Evolutionary conservation across 2,113 vertebrate species (phyloP), one percentile per base, ranked within the genome.

Genomic region (Centropus unirufus): DNA sequence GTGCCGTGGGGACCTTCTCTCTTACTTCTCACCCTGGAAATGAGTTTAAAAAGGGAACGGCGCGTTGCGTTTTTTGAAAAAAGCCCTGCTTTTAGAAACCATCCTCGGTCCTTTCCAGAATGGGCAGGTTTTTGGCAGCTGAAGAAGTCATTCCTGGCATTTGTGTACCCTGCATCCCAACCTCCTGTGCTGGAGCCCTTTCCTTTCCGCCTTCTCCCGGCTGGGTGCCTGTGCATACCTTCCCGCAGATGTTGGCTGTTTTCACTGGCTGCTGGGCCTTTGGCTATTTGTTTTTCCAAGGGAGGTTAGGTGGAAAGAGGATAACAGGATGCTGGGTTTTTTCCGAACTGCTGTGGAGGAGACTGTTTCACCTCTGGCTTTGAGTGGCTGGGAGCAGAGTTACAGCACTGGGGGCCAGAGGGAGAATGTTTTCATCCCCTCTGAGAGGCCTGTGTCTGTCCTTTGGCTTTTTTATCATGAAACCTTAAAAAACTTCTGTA

Each of bases 211-310:
- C 69, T 12, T 6, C 40, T 24, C 79, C 49, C 55, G 0, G 76
- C 89, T 58, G 72, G 67, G 83, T 93, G 94, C 90, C 9, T 42
- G 82, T 14, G 3, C 2, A 5, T 62, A 52, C 83, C 79, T 76
- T 61, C 79, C 92, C 49, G 62, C 94, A 96, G 76, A 79, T 83
- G 79, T 47, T 64, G 90, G 47, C 93, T 93, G 72, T 93, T 97
- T 88, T 64, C 83, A 16, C 92, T 93, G 92, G 83, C 92, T 77
- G 75, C 79, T 66, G 82, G 72, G 61, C 96, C 96, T 89, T 74
- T 46, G 96, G 93, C 32, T 90, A 21, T 95, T 97, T 97, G 91
- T 95, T 96, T 97, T 94, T 96, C 91, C 94, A 93, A 20, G 83
- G 59, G 90, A 96, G 72, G 42, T 89, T 90, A 89, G 95, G 92